Conservation (phyloP, 37 sponge, comb jelly and placozoan species). For the Bolinopsis microptera region DNA sequence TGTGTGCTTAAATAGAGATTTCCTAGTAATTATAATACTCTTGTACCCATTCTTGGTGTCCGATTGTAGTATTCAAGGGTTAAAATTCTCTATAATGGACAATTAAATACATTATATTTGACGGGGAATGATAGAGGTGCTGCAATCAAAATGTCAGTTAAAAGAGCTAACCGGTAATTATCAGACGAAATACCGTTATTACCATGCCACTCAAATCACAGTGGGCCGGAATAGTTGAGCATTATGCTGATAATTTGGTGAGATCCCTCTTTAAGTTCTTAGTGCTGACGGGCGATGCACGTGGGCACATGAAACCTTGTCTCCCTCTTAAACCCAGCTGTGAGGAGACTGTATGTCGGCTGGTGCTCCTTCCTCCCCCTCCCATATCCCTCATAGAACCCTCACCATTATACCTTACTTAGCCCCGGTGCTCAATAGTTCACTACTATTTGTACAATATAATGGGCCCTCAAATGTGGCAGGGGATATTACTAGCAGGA, state of each 20-base stretch:
- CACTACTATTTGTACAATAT: no score
- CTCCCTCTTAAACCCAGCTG: background rate
- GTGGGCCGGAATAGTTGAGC: background rate
- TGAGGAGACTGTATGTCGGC: background rate
- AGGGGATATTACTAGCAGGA: no score
- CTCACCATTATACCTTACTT: no score
- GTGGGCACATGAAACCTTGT: background rate
- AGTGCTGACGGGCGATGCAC: background rate
- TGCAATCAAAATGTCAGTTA: background rate
- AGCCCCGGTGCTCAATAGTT: no score
- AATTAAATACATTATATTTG: conserved; percentile 57
- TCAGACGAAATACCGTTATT: background rate
- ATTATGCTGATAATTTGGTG: background rate
- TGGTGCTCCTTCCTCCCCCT: background rate
- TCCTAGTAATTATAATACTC: background rate
- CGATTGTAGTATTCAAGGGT: background rate
- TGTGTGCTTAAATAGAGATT: background rate
- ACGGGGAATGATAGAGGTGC: background rate
- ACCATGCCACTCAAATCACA: background rate
- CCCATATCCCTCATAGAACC: background rate
- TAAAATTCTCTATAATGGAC: background rate
- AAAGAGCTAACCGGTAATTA: background rate
- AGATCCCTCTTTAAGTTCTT: background rate
- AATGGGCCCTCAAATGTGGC: no score
- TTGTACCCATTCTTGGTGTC: background rate